phyloP scores from a whole-genome alignment of 2,888 invertebrate genomes.

The Eristalis arbustorum region DNA sequence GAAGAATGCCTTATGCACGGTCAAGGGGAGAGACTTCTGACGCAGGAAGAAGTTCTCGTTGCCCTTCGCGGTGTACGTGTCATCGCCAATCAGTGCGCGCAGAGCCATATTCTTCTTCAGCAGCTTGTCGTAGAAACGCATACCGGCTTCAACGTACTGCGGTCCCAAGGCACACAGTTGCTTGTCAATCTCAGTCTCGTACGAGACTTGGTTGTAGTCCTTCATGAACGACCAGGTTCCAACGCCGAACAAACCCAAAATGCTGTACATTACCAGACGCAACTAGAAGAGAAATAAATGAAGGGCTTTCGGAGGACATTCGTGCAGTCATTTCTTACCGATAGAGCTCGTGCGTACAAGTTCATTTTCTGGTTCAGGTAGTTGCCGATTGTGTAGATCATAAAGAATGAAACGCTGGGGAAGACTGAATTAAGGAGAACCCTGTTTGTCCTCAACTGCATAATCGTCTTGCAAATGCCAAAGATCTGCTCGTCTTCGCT shows the following conservation, averaged over 20 bases:
- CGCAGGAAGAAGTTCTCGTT: slow-evolving; percentile 86
- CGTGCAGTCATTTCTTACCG: slow-evolving; percentile 73
- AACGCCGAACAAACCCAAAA: slow-evolving; percentile 82
- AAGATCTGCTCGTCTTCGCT: slow-evolving; percentile 90
- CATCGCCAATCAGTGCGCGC: slow-evolving; percentile 85
- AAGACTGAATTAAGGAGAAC: slow-evolving; percentile 82
- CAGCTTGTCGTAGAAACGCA: slow-evolving; percentile 88
- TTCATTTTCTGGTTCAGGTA: slow-evolving; percentile 82
- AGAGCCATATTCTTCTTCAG: slow-evolving; percentile 88
- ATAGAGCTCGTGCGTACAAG: slow-evolving; percentile 82
- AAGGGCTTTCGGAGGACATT: neutral
- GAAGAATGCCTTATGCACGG: slow-evolving; percentile 85
- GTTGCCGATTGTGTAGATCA: slow-evolving; percentile 82
- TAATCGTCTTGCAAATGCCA: slow-evolving; percentile 88
- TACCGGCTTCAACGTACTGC: slow-evolving; percentile 86
- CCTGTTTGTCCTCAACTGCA: slow-evolving; percentile 83
- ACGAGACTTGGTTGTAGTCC: slow-evolving; percentile 84
- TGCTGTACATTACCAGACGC: slow-evolving; percentile 81
- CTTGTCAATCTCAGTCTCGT: slow-evolving; percentile 85
- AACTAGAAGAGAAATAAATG: slow-evolving; percentile 71
- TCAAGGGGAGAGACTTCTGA: slow-evolving; percentile 84
- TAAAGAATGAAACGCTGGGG: slow-evolving; percentile 81
- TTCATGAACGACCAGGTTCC: slow-evolving; percentile 84
- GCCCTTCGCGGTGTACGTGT: slow-evolving; percentile 84
- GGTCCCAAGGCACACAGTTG: slow-evolving; percentile 83